Evolutionary conservation across 2,797 vertebrate species (phyloP).

Genomic region (Girardinus metallicus): DNA sequence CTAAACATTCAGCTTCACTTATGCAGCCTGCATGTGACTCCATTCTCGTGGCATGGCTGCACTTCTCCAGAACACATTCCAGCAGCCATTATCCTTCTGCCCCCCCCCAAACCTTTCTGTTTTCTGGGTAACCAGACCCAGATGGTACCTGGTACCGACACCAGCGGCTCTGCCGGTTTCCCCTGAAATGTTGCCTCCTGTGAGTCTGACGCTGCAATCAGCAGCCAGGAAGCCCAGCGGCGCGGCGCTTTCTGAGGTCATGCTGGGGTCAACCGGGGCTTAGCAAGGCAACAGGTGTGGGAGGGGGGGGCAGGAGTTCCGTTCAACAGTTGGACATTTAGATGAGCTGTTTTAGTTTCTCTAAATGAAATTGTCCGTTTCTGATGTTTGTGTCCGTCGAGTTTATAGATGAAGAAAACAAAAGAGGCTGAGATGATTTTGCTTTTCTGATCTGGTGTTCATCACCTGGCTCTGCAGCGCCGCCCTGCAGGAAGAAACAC

Average conservation of each 20-base stretch:
- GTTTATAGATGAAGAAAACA: conserved; percentile 14
- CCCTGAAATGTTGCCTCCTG: conserved; percentile 73
- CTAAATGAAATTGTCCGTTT: not conserved
- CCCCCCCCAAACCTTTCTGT: conserved; percentile 45
- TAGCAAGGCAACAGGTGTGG: conserved; percentile 24
- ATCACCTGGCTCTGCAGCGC: too few relatives aligned
- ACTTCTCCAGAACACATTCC: conserved; percentile 33
- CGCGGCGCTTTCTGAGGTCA: conserved; percentile 50
- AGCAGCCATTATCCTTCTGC: conserved; percentile 37
- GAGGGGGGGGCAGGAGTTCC: conserved; percentile 14
- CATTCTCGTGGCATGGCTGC: conserved; percentile 24
- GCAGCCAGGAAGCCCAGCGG: conserved; percentile 71
- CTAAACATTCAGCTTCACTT: not conserved
- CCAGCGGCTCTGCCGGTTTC: conserved; percentile 65
- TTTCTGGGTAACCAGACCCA: conserved; percentile 75
- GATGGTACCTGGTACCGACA: conserved; percentile 81
- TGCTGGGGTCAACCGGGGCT: conserved; percentile 43
- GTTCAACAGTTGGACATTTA: conserved; percentile 1
- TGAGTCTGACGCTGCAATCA: conserved; percentile 70
- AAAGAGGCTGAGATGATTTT: too few relatives aligned
- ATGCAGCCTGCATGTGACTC: not conserved
- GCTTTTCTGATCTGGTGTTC: too few relatives aligned
- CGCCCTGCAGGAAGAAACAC: too few relatives aligned
- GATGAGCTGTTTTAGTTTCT: not conserved
- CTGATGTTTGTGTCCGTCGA: not conserved